Percentiles rank a stretch among this genome's conserved stretches.
Conservation (phyloP, 1,140 invertebrate species). For the Dendrolimus punctatus region DNA sequence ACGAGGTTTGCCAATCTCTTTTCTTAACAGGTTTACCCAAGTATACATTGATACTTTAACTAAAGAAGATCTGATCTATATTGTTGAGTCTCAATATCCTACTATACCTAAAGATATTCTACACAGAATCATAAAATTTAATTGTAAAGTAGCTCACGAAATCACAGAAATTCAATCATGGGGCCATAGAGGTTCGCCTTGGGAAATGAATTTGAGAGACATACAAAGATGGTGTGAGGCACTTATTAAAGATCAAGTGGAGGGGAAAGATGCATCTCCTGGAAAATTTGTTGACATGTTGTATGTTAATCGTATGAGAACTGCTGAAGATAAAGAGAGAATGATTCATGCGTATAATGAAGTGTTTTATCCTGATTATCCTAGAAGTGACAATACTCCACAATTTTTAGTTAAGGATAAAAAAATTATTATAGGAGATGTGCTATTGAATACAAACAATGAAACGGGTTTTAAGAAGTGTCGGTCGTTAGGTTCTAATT, state of each 20-base stretch:
- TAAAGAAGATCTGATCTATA: conserved; percentile 82
- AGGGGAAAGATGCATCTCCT: conserved; percentile 58
- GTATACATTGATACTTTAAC: conserved; percentile 90
- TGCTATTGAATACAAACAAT: conserved; percentile 61
- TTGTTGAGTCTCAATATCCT: conserved; percentile 73
- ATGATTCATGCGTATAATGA: conserved; percentile 75
- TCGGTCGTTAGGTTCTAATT: conserved; percentile 56
- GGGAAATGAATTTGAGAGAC: conserved; percentile 98
- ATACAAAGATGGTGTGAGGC: conserved; percentile 93
- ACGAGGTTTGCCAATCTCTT: conserved; percentile 96
- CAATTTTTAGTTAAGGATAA: conserved; percentile 70
- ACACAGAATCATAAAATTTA: conserved; percentile 86
- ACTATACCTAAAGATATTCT: conserved; percentile 73
- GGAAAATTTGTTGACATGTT: conserved; percentile 83
- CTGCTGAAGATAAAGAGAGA: conserved; percentile 77
- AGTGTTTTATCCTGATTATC: conserved; percentile 73
- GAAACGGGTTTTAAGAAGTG: conserved; percentile 54
- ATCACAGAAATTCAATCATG: conserved; percentile 77
- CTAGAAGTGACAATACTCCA: conserved; percentile 59
- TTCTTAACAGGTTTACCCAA: conserved; percentile 98
- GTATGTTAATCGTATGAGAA: conserved; percentile 88
- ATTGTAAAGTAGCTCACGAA: conserved; percentile 77
- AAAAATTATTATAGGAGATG: conserved; percentile 75
- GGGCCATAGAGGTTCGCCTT: conserved; percentile 87
- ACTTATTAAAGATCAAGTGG: conserved; percentile 41